Base-by-base conservation (phyloP, 2,888 invertebrate species). In the Eilema sororculum region DNA sequence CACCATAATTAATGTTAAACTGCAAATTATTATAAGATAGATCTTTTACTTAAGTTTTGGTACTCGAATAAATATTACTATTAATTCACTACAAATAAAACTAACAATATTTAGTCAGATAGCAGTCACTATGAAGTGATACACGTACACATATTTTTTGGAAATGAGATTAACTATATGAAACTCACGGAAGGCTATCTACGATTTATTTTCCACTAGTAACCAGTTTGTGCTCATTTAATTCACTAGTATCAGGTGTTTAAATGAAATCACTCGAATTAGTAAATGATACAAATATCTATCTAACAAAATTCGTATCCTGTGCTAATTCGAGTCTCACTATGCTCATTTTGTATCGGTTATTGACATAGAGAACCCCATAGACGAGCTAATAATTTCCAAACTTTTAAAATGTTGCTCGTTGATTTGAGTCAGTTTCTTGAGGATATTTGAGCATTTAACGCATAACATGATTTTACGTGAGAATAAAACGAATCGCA, bases 401-500 rank as follows among this genome's bases (percentile, higher is more conserved):
- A 37, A 12, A 37, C 10, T 12, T 37, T 37, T 37, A 37, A 37
- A 6, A 12, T n/a, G 61, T 60, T 37, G 60, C 63, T 46, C 72
- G 72, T 69, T 76, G 67, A 68, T 68, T 72, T 69, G 71, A 77
- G 69, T 56, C 41, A 67, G 69, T 77, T 72, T 73, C 37, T 65
- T 58, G 68, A 63, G 73, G 52, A n/a, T n/a, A 9, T n/a, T 52
- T n/a, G n/a, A 52, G 9, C 6, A 52, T 52, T n/a, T n/a, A n/a
- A n/a, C 8, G 9, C 9, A 20, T 46, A 20, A 46, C n/a, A 52
- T n/a, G 52, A 52, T 52, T 46, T 41, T 69, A 20, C 57, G 56
- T 76, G 68, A 81, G 82, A 76, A 71, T 72, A 79, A 60, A 72
- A 72, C 28, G 62, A 70, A 73, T 74, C 59, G 71, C 64, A 25